Evolutionary conservation across 2,113 vertebrate species (phyloP).

Genomic region (Orycteropus afer): DNA sequence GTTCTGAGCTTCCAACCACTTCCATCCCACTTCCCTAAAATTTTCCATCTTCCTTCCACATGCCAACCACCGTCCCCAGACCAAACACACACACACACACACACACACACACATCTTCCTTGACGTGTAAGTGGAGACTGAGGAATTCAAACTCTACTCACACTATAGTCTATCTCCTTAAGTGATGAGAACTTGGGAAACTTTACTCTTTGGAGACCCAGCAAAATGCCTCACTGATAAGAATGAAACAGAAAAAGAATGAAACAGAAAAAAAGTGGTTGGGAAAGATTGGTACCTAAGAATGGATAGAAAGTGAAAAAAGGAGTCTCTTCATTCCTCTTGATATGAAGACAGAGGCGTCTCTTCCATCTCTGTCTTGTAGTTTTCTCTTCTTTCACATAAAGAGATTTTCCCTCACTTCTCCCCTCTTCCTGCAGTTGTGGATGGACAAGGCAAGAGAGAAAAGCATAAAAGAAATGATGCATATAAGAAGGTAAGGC

Average conservation of each 20-base stretch:
- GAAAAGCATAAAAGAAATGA: slow-evolving; percentile 73
- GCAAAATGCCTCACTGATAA: neutral
- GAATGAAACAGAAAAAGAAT: neutral
- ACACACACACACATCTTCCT: neutral
- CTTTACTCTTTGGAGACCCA: neutral
- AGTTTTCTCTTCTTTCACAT: neutral
- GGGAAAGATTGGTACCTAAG: neutral
- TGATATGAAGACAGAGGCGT: neutral
- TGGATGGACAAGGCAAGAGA: slow-evolving; percentile 84
- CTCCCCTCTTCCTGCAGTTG: slow-evolving; percentile 82
- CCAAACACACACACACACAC: neutral
- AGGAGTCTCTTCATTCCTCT: neutral
- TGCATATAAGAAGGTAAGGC: slow-evolving; percentile 89
- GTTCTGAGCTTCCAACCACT: neutral
- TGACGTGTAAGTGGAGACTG: neutral
- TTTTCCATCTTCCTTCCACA: neutral
- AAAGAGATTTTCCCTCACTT: neutral
- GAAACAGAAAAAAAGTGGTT: neutral
- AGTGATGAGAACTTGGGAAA: neutral
- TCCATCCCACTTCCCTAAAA: neutral
- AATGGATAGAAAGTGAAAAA: neutral
- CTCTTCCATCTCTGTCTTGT: neutral
- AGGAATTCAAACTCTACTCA: neutral
- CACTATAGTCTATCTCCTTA: neutral
- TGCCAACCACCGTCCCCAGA: neutral